phyloP scores from a whole-genome alignment of 2,113 vertebrate genomes.

The Myotis lucifugus region DNA sequence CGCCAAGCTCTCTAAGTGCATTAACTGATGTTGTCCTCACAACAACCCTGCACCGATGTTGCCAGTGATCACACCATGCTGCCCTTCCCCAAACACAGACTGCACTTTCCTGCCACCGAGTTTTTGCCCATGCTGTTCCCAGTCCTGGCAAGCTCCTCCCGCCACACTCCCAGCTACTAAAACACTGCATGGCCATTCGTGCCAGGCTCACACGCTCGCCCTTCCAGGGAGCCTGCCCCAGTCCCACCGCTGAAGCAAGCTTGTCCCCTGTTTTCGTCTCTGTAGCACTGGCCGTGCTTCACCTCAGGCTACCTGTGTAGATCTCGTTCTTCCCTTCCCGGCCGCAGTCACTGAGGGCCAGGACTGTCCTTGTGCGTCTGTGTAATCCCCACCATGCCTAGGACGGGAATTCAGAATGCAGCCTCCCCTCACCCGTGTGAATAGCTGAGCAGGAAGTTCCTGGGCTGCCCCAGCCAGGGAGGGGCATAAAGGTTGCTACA shows the following conservation, averaged over 20 bases:
- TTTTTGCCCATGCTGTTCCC: neutral
- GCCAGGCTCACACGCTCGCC: neutral
- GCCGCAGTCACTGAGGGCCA: neutral
- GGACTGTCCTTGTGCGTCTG: neutral
- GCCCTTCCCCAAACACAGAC: neutral
- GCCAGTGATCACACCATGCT: neutral
- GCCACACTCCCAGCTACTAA: neutral
- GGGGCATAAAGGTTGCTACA: neutral
- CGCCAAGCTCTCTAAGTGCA: neutral
- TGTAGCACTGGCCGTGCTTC: neutral
- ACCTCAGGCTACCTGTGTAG: neutral
- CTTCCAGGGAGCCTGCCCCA: too few species aligned
- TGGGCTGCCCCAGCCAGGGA: neutral
- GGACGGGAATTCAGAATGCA: neutral
- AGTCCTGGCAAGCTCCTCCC: neutral
- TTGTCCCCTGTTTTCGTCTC: neutral
- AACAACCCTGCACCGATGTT: neutral
- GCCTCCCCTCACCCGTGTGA: neutral
- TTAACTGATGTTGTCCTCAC: neutral
- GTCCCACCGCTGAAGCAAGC: accelerated
- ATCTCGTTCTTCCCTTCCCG: neutral
- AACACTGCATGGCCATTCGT: accelerated
- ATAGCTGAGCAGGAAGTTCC: neutral
- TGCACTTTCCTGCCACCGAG: neutral
- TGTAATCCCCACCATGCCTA: neutral